phyloP scores from a whole-genome alignment of 2,888 invertebrate species.

The Aporophyla nigra region DNA sequence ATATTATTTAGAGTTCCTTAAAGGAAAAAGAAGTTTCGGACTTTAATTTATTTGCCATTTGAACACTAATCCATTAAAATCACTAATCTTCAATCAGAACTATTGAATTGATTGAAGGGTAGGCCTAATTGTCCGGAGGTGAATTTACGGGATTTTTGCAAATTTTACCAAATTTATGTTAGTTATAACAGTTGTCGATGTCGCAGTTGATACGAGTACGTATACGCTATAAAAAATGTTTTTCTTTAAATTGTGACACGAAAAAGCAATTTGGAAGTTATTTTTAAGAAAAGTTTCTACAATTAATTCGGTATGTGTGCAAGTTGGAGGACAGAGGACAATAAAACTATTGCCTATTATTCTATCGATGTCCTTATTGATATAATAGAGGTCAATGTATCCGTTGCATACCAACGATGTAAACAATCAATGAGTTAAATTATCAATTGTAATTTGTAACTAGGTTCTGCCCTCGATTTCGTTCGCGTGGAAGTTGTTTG shows the following conservation, averaged over 20 bases:
- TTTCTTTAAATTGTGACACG: too few relatives aligned
- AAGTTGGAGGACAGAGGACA: conserved; percentile 16
- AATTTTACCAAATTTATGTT: too few relatives aligned
- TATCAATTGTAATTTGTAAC: conserved; percentile 5
- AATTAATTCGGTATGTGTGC: not conserved
- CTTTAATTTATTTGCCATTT: not conserved
- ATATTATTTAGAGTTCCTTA: not conserved
- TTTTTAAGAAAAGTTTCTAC: not conserved
- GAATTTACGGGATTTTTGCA: not conserved
- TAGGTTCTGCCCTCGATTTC: too few relatives aligned
- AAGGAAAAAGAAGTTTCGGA: not conserved
- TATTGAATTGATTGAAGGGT: too few relatives aligned
- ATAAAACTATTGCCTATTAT: conserved; percentile 18
- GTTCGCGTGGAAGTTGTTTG: too few relatives aligned
- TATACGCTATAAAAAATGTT: too few relatives aligned
- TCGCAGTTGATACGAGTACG: too few relatives aligned
- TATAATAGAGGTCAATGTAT: conserved; percentile 45
- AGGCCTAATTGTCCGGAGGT: not conserved
- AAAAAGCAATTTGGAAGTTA: too few relatives aligned
- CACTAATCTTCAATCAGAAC: too few relatives aligned
- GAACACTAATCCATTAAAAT: not conserved
- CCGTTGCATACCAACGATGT: conserved; percentile 34
- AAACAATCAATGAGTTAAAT: not conserved
- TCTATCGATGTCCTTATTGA: conserved; percentile 41
- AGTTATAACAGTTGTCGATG: too few relatives aligned